Percentiles rank a stretch among this genome's conserved stretches.
Evolutionary conservation across 2,113 vertebrate genomes (phyloP).

Genomic region (Rhinolophus ferrumequinum): DNA sequence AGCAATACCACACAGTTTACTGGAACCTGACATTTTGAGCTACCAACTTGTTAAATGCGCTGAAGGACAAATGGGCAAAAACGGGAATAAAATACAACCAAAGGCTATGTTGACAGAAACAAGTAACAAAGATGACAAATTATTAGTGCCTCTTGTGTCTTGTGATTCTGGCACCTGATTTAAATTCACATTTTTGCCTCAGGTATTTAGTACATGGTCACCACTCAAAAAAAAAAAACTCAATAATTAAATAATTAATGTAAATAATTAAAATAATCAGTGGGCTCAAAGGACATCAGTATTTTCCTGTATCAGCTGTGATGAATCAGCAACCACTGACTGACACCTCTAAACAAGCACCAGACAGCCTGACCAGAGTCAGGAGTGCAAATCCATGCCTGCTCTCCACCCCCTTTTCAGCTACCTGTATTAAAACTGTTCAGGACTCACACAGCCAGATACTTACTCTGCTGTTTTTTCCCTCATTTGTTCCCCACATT

Average conservation of each 20-base stretch:
- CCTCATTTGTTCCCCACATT: not conserved
- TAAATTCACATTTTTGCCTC: conserved; percentile 13
- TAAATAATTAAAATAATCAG: not conserved
- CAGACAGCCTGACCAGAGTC: not conserved
- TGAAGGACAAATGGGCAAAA: not conserved
- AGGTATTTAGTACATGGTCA: not conserved
- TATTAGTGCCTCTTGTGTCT: not conserved
- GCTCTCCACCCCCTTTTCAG: not conserved
- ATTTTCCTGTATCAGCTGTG: not conserved
- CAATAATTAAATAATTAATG: not conserved
- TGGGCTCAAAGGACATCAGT: not conserved
- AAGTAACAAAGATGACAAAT: not conserved
- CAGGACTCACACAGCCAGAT: not conserved
- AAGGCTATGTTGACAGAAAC: not conserved
- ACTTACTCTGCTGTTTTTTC: not conserved
- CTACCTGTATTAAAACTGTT: not conserved
- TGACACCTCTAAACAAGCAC: not conserved
- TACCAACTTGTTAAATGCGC: not conserved
- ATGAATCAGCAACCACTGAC: not conserved
- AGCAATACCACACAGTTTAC: not conserved
- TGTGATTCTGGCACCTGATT: not conserved
- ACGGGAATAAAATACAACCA: conserved; percentile 1
- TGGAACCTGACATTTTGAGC: not conserved
- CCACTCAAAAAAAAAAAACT: not conserved
- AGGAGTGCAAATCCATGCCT: not conserved